Evolutionary conservation across 2,797 vertebrate species (phyloP).

Genomic region (Dendrocincla tyrannina): DNA sequence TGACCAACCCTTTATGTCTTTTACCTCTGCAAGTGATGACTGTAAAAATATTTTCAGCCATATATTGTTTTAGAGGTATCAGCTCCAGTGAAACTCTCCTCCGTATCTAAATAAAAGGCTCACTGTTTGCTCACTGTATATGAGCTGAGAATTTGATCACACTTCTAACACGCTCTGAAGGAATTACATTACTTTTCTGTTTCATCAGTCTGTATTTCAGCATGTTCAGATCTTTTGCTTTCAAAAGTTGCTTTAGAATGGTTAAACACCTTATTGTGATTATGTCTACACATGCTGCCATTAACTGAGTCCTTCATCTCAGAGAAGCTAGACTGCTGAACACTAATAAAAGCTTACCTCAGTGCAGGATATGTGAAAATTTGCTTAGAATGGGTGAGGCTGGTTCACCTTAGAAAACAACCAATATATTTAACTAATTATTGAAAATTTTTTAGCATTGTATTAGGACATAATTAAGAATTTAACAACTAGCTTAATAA

Average conservation of each 20-base stretch:
- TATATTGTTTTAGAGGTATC: not conserved
- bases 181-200: not conserved
- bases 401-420: not conserved
- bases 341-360: not conserved
- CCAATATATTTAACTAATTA: not conserved
- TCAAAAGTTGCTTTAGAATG: not conserved
- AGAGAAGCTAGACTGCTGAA: not conserved
- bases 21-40: not conserved
- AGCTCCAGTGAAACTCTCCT: not conserved
- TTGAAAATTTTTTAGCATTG: not conserved
- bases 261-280: not conserved
- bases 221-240: not conserved
- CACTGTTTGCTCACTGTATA: not conserved
- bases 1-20: not conserved
- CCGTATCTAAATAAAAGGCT: not conserved
- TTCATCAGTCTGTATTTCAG: not conserved
- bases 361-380: not conserved
- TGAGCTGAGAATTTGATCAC: not conserved
- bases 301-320: not conserved
- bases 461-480: conserved; percentile 3
- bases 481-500: conserved; percentile 26
- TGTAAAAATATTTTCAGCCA: not conserved
- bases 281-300: not conserved
- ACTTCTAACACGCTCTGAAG: not conserved
- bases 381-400: not conserved